Conservation (phyloP, 1,140 invertebrate species). For the Drosophila dunni region DNA sequence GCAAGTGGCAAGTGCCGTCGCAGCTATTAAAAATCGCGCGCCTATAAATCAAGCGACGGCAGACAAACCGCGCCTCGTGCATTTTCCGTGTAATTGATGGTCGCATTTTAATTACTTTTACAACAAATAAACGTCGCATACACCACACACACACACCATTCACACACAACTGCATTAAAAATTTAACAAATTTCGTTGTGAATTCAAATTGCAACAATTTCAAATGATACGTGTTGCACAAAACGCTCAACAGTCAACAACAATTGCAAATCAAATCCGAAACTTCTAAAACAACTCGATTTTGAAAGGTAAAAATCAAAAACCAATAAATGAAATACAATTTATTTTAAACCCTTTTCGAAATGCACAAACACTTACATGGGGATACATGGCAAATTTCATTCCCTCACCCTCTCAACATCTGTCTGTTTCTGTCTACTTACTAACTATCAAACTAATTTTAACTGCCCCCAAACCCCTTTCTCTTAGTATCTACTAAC, state of each 20-base stretch:
- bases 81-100: conserved; percentile 80
- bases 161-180: conserved; percentile 48
- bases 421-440: background rate
- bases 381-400: conserved; percentile 33
- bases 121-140: conserved; percentile 73
- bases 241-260: conserved; percentile 44
- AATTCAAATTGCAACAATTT: conserved; percentile 64
- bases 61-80: conserved; percentile 49
- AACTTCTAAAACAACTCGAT: conserved; percentile 24
- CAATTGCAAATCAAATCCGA: conserved; percentile 12
- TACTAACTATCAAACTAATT: conserved; percentile 60
- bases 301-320: conserved; percentile 69
- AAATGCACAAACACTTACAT: conserved; percentile 27
- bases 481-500: conserved; percentile 56
- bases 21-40: conserved; percentile 70
- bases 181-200: conserved; percentile 81
- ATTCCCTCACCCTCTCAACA: conserved; percentile 11
- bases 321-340: background rate
- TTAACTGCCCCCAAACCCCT: background rate
- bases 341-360: conserved; percentile 16
- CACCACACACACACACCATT: conserved; percentile 29
- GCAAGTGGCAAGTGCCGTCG: conserved; percentile 58
- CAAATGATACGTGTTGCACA: conserved; percentile 55
- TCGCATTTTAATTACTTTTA: conserved; percentile 76
- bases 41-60: conserved; percentile 78